These are phyloP conservation scores for Acanthurus leucopareius DNA, from an alignment of 2,797 vertebrate genomes.

Conservation along the genomic window DNA sequence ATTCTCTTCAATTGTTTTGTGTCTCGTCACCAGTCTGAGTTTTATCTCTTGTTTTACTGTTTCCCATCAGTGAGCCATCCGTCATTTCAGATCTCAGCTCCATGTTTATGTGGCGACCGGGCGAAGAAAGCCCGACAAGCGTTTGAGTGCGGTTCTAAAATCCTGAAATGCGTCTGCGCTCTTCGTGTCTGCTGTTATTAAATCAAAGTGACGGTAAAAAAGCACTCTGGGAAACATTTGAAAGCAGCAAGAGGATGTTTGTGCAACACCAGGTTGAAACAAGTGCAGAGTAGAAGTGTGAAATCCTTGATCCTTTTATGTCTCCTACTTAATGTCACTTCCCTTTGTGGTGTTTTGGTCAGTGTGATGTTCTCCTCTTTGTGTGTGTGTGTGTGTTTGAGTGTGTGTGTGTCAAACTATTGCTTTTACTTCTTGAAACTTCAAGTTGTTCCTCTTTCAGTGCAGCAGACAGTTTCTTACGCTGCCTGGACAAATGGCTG, in stretches of 20 bases:
- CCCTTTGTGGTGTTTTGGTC: not conserved
- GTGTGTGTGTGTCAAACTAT: not conserved
- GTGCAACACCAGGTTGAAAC: constrained; percentile 30
- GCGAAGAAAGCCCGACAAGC: constrained; percentile 15
- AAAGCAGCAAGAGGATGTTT: constrained; percentile 21
- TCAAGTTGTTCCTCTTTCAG: not conserved
- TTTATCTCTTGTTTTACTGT: constrained; percentile 6
- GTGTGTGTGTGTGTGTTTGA: constrained; percentile 3
- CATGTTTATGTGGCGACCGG: constrained; percentile 36
- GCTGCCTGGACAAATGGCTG: not conserved
- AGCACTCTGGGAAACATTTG: constrained; percentile 5
- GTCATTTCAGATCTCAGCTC: constrained; percentile 32
- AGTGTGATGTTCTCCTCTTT: not conserved
- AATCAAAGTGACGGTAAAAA: constrained; percentile 42
- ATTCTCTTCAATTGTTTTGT: not conserved
- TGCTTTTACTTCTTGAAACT: not conserved
- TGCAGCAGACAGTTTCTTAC: not conserved
- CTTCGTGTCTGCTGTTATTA: constrained; percentile 41
- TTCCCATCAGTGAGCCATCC: constrained; percentile 28
- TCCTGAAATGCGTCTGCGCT: constrained; percentile 6
- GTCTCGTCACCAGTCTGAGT: constrained; percentile 11
- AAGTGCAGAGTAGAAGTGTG: constrained; percentile 28
- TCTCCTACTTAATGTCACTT: constrained; percentile 7
- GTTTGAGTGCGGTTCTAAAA: constrained; percentile 37
- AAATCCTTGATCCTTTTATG: constrained; percentile 39